Evolutionary conservation across 2,113 vertebrate species (phyloP).

Genomic region (Vulpes vulpes): DNA sequence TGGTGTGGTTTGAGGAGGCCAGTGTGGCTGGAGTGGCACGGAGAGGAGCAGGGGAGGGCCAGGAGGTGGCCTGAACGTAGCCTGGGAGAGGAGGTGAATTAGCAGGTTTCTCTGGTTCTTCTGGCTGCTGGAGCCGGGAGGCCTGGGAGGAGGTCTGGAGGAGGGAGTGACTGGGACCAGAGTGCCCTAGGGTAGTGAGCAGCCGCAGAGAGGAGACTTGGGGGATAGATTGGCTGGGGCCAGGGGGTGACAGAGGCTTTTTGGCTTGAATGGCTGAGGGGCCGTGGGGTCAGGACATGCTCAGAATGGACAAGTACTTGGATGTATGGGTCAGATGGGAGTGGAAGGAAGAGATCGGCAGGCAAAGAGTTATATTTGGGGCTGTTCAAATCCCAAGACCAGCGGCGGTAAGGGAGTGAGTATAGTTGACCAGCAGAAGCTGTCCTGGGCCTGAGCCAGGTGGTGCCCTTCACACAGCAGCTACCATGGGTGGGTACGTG

Average conservation of each 20-base stretch:
- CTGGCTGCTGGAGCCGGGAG: neutral
- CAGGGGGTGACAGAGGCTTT: neutral
- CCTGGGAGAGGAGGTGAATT: neutral
- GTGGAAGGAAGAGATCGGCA: neutral
- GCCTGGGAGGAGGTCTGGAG: neutral
- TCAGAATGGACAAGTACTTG: neutral
- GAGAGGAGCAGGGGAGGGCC: neutral
- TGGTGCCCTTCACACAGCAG: rapidly evolving
- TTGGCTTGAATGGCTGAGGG: neutral
- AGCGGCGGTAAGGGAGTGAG: neutral
- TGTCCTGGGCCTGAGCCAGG: neutral
- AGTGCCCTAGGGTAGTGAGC: rapidly evolving
- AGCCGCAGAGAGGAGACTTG: neutral
- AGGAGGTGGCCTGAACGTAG: neutral
- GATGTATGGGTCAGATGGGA: neutral
- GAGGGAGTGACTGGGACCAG: rapidly evolving
- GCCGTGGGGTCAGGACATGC: neutral
- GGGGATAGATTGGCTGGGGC: neutral
- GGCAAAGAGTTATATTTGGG: too few relatives aligned
- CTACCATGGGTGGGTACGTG: neutral
- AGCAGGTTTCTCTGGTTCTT: neutral
- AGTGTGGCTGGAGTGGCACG: neutral
- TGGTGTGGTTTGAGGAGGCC: too few relatives aligned
- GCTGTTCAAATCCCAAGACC: neutral
- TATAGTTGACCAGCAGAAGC: neutral